These are phyloP conservation scores for Neoascia interrupta DNA, from an alignment of 2,888 invertebrate genomes.

Conservation along the genomic window DNA sequence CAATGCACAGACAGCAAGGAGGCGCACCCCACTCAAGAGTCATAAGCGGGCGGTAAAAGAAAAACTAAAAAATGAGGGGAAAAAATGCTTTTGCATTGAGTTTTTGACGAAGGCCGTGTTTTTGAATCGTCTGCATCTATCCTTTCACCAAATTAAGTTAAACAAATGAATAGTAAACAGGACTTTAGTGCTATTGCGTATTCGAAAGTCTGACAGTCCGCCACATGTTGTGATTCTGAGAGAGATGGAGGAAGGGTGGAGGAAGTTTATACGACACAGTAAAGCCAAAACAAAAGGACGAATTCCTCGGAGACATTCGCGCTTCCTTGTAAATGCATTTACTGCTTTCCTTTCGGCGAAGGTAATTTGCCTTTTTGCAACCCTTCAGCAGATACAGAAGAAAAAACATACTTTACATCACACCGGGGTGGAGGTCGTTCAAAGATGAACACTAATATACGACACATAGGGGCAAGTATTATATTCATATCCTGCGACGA, in stretches of 20 bases:
- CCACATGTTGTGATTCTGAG: conserved; percentile 61
- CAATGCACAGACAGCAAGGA: conserved; percentile 19
- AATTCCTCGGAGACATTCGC: conserved; percentile 56
- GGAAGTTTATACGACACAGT: neutral
- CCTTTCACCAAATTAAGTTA: conserved; percentile 52
- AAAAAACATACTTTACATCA: conserved; percentile 30
- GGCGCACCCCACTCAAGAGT: neutral
- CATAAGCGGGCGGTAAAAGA: neutral
- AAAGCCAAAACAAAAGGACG: conserved; percentile 25
- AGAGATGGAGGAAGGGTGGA: too few species aligned
- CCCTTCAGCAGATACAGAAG: conserved; percentile 49
- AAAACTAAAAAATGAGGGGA: neutral
- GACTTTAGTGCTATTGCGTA: conserved; percentile 9
- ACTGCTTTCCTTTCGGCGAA: conserved; percentile 7
- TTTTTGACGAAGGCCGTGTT: conserved; percentile 4
- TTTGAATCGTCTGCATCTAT: conserved; percentile 13
- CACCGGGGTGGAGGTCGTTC: conserved; percentile 13
- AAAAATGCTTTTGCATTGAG: neutral
- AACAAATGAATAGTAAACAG: conserved; percentile 53
- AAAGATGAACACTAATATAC: conserved; percentile 65
- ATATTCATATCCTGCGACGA: conserved; percentile 64
- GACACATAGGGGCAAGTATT: conserved; percentile 64
- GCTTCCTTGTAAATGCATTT: conserved; percentile 19
- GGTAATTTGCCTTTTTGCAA: conserved; percentile 62
- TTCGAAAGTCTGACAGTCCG: conserved; percentile 16